phyloP scores from a whole-genome alignment of 2,888 invertebrate genomes.

The Lithophane ornitopus region DNA sequence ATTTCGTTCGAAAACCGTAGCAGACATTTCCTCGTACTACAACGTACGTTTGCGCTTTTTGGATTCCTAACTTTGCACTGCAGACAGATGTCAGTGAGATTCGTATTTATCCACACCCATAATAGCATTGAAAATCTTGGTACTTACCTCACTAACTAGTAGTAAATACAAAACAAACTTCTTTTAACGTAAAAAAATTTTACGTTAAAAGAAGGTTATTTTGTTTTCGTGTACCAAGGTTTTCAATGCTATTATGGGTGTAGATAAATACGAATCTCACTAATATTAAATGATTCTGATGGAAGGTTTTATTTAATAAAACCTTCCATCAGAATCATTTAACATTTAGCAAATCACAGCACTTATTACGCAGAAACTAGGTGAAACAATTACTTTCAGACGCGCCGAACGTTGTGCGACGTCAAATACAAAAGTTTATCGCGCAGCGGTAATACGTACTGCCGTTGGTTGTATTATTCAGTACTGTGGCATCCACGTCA shows the following conservation, averaged over 20 bases:
- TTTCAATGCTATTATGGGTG: too few relatives aligned
- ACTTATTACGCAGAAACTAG: constrained; percentile 38
- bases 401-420: constrained; percentile 17
- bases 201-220: too few relatives aligned
- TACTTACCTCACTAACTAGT: too few relatives aligned
- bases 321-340: constrained; percentile 5
- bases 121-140: not conserved
- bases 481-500: constrained; percentile 10
- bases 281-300: too few relatives aligned
- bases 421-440: constrained; percentile 45
- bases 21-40: not conserved
- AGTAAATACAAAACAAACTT: not conserved
- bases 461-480: constrained; percentile 20
- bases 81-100: not conserved
- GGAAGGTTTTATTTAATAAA: too few relatives aligned
- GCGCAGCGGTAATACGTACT: not conserved
- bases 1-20: not conserved
- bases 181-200: constrained; percentile 13
- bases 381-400: constrained; percentile 52
- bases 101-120: too few relatives aligned
- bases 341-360: constrained; percentile 8
- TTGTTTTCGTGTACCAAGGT: too few relatives aligned
- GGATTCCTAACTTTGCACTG: not conserved
- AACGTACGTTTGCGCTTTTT: not conserved
- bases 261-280: too few relatives aligned